A percentile compares a stretch with the other conserved stretches of the same genome.
Conservation (phyloP, 2,797 vertebrate species). For the Centropyge bicolor region DNA sequence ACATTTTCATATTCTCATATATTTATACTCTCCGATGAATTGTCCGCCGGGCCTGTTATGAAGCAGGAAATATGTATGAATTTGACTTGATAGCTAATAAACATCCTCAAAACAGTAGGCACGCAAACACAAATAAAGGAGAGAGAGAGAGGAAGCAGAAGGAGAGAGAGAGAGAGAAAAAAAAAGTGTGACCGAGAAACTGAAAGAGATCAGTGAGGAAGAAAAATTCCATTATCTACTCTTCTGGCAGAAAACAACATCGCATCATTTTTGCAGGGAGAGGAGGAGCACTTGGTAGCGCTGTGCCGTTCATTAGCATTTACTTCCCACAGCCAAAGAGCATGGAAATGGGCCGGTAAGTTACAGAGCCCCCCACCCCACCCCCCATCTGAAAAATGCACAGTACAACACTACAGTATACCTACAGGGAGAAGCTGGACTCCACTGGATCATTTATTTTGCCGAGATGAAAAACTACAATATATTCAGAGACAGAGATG, state of each 20-base stretch:
- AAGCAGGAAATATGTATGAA: constrained; percentile 63
- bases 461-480: background rate
- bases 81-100: constrained; percentile 62
- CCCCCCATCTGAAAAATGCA: constrained; percentile 10
- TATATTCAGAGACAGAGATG: background rate
- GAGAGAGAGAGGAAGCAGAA: background rate
- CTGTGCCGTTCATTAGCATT: constrained; percentile 57
- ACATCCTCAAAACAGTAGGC: constrained; percentile 42
- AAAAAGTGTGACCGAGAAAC: background rate
- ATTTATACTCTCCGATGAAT: constrained; percentile 53
- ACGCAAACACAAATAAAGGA: constrained; percentile 25
- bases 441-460: constrained; percentile 15
- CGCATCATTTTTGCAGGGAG: constrained; percentile 37
- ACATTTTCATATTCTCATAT: constrained; percentile 48
- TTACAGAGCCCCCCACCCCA: constrained; percentile 7
- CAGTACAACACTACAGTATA: constrained; percentile 11
- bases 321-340: constrained; percentile 43
- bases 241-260: constrained; percentile 48
- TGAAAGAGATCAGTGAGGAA: constrained; percentile 42
- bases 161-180: background rate
- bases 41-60: constrained; percentile 42
- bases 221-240: constrained; percentile 53
- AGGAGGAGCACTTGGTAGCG: constrained; percentile 11
- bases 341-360: constrained; percentile 34
- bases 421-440: constrained; percentile 12